Percentiles rank a stretch among this genome's conserved stretches.
Evolutionary conservation across 2,797 vertebrate species (phyloP).

Genomic region (Cossypha dichroa): DNA sequence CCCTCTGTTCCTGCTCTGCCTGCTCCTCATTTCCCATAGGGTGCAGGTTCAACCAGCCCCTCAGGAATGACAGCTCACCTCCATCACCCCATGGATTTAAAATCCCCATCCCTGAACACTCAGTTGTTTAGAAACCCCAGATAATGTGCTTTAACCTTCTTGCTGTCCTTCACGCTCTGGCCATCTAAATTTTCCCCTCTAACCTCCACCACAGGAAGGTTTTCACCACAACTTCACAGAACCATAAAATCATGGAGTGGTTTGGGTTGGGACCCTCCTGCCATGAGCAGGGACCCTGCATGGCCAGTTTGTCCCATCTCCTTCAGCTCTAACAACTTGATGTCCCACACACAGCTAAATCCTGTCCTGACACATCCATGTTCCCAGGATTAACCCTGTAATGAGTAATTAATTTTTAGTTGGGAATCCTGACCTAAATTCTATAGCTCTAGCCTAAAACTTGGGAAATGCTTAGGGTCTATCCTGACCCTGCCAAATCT

Average conservation of each 20-base stretch:
- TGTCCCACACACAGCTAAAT: neutral
- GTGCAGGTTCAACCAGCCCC: neutral
- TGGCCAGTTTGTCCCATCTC: neutral
- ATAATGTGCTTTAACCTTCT: neutral
- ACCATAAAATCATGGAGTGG: neutral
- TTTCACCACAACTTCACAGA: neutral
- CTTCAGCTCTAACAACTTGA: neutral
- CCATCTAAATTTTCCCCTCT: no score
- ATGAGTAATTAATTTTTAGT: neutral
- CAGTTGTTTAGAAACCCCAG: neutral
- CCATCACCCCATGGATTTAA: accelerated
- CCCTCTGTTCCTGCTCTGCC: neutral
- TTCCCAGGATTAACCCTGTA: neutral
- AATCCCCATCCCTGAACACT: accelerated
- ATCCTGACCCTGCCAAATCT: neutral
- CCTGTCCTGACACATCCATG: neutral
- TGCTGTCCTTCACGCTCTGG: neutral
- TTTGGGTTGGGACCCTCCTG: neutral
- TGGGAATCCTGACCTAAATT: neutral
- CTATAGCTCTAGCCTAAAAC: neutral
- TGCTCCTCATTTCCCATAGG: neutral
- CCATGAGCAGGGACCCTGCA: neutral
- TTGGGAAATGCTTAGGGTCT: no score
- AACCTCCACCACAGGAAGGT: neutral
- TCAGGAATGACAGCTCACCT: neutral